Evolutionary conservation across 2,113 vertebrate species (phyloP).

Genomic region (Otus sunia): DNA sequence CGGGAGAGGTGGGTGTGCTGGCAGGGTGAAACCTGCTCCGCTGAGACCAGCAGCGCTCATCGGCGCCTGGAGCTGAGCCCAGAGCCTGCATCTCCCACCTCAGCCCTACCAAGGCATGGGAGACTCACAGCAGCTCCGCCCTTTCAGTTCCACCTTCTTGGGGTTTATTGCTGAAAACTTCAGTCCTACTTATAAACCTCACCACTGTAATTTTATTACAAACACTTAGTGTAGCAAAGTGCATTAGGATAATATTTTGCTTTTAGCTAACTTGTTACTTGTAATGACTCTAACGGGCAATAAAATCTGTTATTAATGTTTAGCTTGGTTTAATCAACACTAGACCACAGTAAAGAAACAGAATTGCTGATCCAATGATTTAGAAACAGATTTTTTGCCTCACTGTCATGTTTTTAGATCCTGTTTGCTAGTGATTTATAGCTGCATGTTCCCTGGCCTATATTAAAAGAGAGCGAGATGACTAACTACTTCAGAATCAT

Average conservation of each 20-base stretch:
- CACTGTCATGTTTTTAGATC: neutral
- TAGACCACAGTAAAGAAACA: neutral
- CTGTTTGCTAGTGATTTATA: neutral
- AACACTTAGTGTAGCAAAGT: neutral
- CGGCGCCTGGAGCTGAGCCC: rapidly evolving
- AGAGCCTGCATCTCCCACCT: neutral
- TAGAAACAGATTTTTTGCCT: neutral
- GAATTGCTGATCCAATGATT: neutral
- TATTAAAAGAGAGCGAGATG: neutral
- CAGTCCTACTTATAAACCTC: neutral
- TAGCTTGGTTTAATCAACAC: neutral
- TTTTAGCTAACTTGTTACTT: neutral
- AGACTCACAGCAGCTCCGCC: neutral
- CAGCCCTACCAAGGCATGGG: too few relatives aligned
- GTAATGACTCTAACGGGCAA: neutral
- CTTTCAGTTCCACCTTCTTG: neutral
- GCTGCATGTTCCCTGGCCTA: neutral
- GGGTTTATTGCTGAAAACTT: neutral
- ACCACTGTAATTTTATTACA: neutral
- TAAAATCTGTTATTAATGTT: neutral
- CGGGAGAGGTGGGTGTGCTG: rapidly evolving
- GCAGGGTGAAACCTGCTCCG: rapidly evolving
- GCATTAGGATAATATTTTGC: neutral
- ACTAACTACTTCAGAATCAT: neutral
- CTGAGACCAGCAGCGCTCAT: neutral